Conservation (phyloP, 1,140 invertebrate species). For the Notospermus geniculatus region DNA sequence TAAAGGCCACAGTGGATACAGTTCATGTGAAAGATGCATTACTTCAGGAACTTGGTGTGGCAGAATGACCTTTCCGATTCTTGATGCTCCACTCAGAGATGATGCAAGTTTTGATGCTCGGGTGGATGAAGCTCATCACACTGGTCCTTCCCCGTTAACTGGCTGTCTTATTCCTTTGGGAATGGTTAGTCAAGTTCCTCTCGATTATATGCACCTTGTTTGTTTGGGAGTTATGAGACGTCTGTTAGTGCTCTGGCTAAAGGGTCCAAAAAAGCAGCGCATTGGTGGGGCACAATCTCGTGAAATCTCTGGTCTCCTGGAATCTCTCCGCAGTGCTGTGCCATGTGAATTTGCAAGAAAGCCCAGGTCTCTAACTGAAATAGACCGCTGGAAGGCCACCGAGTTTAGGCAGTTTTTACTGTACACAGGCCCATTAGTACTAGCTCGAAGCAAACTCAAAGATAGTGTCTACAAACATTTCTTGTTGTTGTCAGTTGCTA, state of each 20-base stretch:
- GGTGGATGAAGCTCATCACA: background rate
- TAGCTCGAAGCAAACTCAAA: conserved; percentile 40
- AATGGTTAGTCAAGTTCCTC: background rate
- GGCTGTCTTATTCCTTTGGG: too few species aligned
- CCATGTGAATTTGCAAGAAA: conserved; percentile 54
- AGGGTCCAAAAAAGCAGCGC: too few species aligned
- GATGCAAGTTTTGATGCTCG: background rate
- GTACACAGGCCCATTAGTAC: conserved; percentile 52
- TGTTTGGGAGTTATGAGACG: background rate
- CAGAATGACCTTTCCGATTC: background rate
- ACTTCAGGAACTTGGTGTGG: background rate
- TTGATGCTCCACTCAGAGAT: background rate
- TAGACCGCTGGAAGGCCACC: conserved; percentile 56
- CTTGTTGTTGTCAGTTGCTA: conserved; percentile 43
- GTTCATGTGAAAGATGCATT: background rate
- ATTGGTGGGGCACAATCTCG: too few species aligned
- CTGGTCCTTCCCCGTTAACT: background rate
- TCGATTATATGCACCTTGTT: background rate
- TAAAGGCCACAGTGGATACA: background rate
- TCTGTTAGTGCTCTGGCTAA: background rate
- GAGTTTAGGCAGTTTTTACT: conserved; percentile 57
- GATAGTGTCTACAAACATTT: conserved; percentile 52
- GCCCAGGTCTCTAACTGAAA: conserved; percentile 44
- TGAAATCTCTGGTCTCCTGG: too few species aligned
- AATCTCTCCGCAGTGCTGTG: conserved; percentile 21